Evolutionary conservation across 1,140 invertebrate genomes (phyloP).

Genomic region (Diachasmimorpha longicaudata): DNA sequence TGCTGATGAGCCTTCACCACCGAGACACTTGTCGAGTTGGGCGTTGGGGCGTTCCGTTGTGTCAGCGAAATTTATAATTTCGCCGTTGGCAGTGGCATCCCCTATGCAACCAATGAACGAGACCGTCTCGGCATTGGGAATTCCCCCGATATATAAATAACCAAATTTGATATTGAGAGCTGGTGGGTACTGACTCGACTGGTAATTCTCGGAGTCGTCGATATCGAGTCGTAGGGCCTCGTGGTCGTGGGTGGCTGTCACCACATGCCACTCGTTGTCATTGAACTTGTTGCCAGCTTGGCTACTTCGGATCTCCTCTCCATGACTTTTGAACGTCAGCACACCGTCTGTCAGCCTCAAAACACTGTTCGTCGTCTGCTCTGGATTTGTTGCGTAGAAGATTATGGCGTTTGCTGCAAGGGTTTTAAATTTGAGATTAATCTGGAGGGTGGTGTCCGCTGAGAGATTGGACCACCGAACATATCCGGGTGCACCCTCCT

Average conservation of each 20-base stretch:
- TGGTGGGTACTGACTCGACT: conserved; percentile 62
- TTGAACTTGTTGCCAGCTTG: conserved; percentile 72
- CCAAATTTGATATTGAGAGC: conserved; percentile 69
- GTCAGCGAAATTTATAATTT: conserved; percentile 82
- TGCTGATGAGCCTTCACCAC: conserved; percentile 33
- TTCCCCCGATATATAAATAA: conserved; percentile 84
- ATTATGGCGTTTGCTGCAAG: conserved; percentile 77
- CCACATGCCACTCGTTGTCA: conserved; percentile 92
- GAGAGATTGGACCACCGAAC: conserved; percentile 68
- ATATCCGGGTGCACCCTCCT: conserved; percentile 67
- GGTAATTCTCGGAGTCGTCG: conserved; percentile 77
- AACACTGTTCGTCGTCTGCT: conserved; percentile 70
- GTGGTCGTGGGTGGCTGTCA: conserved; percentile 79
- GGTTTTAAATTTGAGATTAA: conserved; percentile 92
- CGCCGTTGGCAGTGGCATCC: conserved; percentile 83
- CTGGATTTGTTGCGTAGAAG: conserved; percentile 74
- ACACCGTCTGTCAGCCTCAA: conserved; percentile 74
- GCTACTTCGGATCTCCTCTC: conserved; percentile 66
- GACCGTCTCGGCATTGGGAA: conserved; percentile 65
- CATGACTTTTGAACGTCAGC: conserved; percentile 74
- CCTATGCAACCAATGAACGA: conserved; percentile 85
- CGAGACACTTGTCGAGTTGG: conserved; percentile 71
- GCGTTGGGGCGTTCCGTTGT: conserved; percentile 70
- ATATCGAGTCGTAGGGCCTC: conserved; percentile 75
- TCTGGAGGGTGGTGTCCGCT: conserved; percentile 68